Evolutionary conservation across 2,113 vertebrate species (phyloP), one percentile per base, ranked within the genome.

Genomic region (Hystrix brachyura): DNA sequence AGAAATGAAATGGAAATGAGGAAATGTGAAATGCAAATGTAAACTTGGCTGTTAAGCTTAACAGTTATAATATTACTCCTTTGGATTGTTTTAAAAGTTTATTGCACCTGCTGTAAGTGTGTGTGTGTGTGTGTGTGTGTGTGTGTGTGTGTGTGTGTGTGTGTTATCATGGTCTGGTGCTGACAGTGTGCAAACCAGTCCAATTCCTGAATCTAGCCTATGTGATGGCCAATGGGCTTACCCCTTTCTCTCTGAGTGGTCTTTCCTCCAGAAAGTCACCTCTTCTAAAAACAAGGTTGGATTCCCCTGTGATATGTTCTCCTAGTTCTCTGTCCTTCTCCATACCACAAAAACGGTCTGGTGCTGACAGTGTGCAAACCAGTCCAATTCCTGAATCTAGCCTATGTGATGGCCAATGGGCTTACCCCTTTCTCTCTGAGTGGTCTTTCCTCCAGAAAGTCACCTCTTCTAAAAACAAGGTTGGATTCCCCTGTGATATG

Each of bases 1-100:
- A 32, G 25, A 83, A 94, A 59, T 34, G 27, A 94, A 95, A 67
- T 85, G 55, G 38, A 92, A 81, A 78, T 48, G 51, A 84, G 21
- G 4, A 10, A 60, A 72, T 59, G 25, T 29, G 91, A 91, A 92
- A 87, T 74, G 23, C 4, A 74, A 80, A 76, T 14, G 48, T 84
- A 90, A 94, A 67, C 17, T 19, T 17, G 38, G 85, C 67, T 85
- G 51, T 25, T 67, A 89, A 2, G 57, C 32, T 86, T 86, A 80
- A 91, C 14, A 32, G 53, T 43, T 48, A 92, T 4, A 83, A 65
- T 83, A 84, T 80, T 87, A 72, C 15, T 72, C 15, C 51, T 91
- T 92, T 51, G 64, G 48, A 62, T 74, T 72, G 4, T 82, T 93
- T 79, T 46, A 12, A 67, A 91, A 81, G 7, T 19, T 38, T 59